Base-by-base conservation (phyloP, 92 coral and sea anemone species). In the Zoanthus solanderi region DNA sequence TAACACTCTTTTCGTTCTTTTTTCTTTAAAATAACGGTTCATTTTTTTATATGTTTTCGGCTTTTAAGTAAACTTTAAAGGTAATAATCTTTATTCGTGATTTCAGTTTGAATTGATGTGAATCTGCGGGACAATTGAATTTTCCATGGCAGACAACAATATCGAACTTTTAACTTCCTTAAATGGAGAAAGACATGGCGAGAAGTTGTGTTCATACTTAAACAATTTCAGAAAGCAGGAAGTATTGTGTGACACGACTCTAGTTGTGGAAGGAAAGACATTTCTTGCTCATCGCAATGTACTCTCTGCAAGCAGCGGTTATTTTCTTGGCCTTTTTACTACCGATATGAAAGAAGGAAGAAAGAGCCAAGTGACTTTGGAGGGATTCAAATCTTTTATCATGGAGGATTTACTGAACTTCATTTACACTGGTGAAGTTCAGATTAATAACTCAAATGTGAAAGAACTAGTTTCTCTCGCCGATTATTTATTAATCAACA, bases 271-370 rank as follows among this genome's bases (percentile, higher is more conserved):
- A 17, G 98, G 93, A 8, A 72, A 89, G 66, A 92, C 48, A 54
- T 97, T 97, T 57, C 89, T 87, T 47, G 99, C 96, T 32, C 99
- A 97, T 68, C 96, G 93, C 75, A 96, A 94, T 66, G 89, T 95
- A 60, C 86, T 97, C n/a, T 96, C 98, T 9, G 96, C 98, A 5
- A 90, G 95, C 29, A 93, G 98, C 61, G 89, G 94, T 5, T 97
- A 97, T 76, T 97, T 97, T 81, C 96, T 92, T 13, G 94, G 98
- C 28, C 89, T 97, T 76, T 97, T 97, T 79, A 94, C 98, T 32
- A 91, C 93, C 7, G 96, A 97, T 87, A 91, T 97, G 98, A 95
- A 91, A 34, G 99, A 93, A 75, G 80, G 91, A 28, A 66, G 79
- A n/a, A 92, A 91, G 60, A 78, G 32, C 23, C 88, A 77, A 30